Conservation (phyloP, 2,888 invertebrate genomes). For the Eristalis tenax region DNA sequence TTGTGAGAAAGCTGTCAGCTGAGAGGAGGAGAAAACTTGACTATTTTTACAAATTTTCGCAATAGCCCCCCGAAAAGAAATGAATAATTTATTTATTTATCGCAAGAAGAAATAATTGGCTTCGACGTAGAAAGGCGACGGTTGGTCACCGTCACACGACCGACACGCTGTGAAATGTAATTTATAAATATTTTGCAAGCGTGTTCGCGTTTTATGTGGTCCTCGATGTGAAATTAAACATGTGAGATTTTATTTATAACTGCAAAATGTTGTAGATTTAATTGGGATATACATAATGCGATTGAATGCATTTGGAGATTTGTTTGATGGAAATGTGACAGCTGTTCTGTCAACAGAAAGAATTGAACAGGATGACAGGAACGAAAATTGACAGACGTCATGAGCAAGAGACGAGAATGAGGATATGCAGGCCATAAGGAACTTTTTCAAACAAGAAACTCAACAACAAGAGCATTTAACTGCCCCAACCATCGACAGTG, state of each 20-base stretch:
- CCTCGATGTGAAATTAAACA: not conserved
- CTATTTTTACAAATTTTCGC: slow-evolving; percentile 5
- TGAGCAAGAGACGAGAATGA: too few species aligned
- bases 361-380: not conserved
- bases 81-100: slow-evolving; percentile 60
- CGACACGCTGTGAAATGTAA: not conserved
- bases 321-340: not conserved
- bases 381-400: not conserved
- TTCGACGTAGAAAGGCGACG: not conserved
- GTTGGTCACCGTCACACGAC: not conserved
- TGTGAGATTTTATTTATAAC: not conserved
- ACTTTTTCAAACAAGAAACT: too few species aligned
- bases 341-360: not conserved
- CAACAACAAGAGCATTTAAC: too few species aligned
- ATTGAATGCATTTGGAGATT: not conserved
- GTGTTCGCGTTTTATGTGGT: not conserved
- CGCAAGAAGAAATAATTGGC: not conserved
- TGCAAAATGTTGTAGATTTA: not conserved
- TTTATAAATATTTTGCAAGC: slow-evolving; percentile 18
- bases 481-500: too few species aligned
- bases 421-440: too few species aligned
- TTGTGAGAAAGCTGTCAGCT: slow-evolving; percentile 56
- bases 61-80: not conserved
- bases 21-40: slow-evolving; percentile 15
- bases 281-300: not conserved